These are phyloP conservation scores for Drosophila sulfurigaster DNA, from an alignment of 1,140 invertebrate species.

Conservation along the genomic window DNA sequence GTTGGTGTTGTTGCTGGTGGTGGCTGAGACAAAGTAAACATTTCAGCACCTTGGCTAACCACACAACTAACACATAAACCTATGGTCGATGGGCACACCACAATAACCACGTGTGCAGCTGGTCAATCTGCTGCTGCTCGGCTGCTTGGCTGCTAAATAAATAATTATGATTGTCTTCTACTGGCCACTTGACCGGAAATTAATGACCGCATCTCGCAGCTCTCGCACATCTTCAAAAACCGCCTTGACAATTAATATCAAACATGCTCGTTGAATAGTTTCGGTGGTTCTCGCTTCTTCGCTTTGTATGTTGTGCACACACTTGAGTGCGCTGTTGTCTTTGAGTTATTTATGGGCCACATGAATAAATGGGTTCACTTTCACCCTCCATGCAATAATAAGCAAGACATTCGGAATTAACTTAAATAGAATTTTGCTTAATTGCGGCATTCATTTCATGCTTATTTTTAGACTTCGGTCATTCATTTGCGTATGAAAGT, in stretches of 20 bases:
- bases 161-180: conserved; percentile 81
- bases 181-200: conserved; percentile 80
- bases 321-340: conserved; percentile 64
- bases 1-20: conserved; percentile 11
- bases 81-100: conserved; percentile 9
- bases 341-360: conserved; percentile 66
- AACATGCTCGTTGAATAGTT: conserved; percentile 61
- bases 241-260: conserved; percentile 77
- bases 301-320: conserved; percentile 58
- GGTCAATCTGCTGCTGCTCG: conserved; percentile 65
- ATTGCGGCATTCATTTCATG: not conserved
- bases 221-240: conserved; percentile 52
- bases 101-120: conserved; percentile 73
- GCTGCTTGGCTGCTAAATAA: conserved; percentile 69
- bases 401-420: not conserved
- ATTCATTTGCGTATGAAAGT: not conserved
- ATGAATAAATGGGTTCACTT: conserved; percentile 22
- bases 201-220: conserved; percentile 53
- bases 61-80: conserved; percentile 62
- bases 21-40: conserved; percentile 74
- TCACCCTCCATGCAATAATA: not conserved
- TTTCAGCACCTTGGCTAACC: conserved; percentile 77
- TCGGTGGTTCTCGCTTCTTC: conserved; percentile 22
- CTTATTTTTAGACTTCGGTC: not conserved
- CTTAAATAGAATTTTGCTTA: conserved; percentile 3